A percentile compares a stretch with the other conserved stretches of the same genome.
These are phyloP conservation scores for Ceramica pisi DNA, from an alignment of 2,888 invertebrate genomes.

Conservation along the genomic window DNA sequence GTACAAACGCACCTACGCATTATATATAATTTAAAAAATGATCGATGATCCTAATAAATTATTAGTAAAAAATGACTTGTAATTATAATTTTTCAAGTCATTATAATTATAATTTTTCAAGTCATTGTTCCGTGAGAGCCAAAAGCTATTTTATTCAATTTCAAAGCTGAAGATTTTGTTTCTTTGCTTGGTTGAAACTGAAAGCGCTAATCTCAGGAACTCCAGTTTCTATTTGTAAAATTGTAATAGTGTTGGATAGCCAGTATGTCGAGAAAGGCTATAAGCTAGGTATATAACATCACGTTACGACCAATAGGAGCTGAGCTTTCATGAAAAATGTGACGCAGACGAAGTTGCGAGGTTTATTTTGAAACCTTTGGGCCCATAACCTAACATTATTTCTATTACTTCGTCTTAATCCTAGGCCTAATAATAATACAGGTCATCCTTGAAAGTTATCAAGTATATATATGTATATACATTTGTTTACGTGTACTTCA, in stretches of 20 bases:
- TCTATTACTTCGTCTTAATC: not conserved
- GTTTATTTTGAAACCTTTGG: not conserved
- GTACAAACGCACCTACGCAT: not conserved
- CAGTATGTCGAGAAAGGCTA: too few relatives aligned
- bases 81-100: not conserved
- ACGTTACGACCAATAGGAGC: too few relatives aligned
- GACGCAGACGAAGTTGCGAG: too few relatives aligned
- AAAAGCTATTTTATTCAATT: too few relatives aligned
- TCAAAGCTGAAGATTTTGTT: too few relatives aligned
- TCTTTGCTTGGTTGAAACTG: too few relatives aligned
- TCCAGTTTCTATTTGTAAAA: too few relatives aligned
- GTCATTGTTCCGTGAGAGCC: not conserved
- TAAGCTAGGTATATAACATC: too few relatives aligned
- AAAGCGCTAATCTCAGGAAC: too few relatives aligned
- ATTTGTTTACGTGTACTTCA: not conserved
- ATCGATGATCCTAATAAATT: not conserved
- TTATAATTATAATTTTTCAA: not conserved
- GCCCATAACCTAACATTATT: not conserved
- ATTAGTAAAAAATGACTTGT: not conserved
- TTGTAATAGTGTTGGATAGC: too few relatives aligned
- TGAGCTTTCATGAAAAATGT: too few relatives aligned
- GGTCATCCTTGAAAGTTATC: slow-evolving; percentile 1
- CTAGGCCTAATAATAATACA: not conserved
- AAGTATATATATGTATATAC: not conserved
- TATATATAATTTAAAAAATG: too few relatives aligned